Evolutionary conservation across 2,888 invertebrate genomes (phyloP).

Genomic region (Drosophila mulleri): DNA sequence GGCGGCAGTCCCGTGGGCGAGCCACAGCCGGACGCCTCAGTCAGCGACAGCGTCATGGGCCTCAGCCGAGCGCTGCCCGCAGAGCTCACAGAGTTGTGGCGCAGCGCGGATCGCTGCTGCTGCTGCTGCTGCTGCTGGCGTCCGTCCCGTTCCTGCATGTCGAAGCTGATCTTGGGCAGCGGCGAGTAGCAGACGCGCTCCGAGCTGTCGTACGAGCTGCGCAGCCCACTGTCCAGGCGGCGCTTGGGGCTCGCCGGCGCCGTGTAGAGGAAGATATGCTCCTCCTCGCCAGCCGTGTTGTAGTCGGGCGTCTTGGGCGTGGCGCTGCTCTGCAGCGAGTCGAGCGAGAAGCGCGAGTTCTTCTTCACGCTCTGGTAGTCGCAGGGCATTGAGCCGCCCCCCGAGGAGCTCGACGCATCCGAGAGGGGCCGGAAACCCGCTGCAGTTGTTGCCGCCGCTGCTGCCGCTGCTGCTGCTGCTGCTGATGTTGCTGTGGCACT

Average conservation of each 20-base stretch:
- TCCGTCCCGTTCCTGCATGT: slow-evolving; percentile 79
- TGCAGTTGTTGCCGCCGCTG: slow-evolving; percentile 8
- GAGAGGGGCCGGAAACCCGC: slow-evolving; percentile 82
- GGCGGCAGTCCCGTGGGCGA: slow-evolving; percentile 78
- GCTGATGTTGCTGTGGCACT: slow-evolving; percentile 48
- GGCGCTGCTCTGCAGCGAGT: slow-evolving; percentile 84
- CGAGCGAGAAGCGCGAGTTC: slow-evolving; percentile 84
- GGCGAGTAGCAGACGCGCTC: slow-evolving; percentile 77
- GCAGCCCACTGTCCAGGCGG: slow-evolving; percentile 78
- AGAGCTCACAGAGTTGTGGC: slow-evolving; percentile 67
- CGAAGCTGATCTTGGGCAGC: slow-evolving; percentile 75
- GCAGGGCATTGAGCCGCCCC: slow-evolving; percentile 79
- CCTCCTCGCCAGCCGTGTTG: slow-evolving; percentile 81
- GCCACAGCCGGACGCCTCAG: slow-evolving; percentile 55
- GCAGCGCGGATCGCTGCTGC: slow-evolving; percentile 53
- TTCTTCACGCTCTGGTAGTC: slow-evolving; percentile 83
- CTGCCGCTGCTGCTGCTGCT: neutral
- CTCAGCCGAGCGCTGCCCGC: slow-evolving; percentile 39
- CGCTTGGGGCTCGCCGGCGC: slow-evolving; percentile 83
- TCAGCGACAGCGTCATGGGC: slow-evolving; percentile 72
- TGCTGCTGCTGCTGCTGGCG: slow-evolving; percentile 16
- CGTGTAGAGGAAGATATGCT: slow-evolving; percentile 83
- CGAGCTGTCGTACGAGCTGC: slow-evolving; percentile 77
- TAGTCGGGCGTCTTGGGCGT: slow-evolving; percentile 84
- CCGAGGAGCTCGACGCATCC: slow-evolving; percentile 82